A percentile compares a stretch with the other conserved stretches of the same genome.
Conservation (phyloP, 2,797 vertebrate genomes). For the Lerista edwardsae region DNA sequence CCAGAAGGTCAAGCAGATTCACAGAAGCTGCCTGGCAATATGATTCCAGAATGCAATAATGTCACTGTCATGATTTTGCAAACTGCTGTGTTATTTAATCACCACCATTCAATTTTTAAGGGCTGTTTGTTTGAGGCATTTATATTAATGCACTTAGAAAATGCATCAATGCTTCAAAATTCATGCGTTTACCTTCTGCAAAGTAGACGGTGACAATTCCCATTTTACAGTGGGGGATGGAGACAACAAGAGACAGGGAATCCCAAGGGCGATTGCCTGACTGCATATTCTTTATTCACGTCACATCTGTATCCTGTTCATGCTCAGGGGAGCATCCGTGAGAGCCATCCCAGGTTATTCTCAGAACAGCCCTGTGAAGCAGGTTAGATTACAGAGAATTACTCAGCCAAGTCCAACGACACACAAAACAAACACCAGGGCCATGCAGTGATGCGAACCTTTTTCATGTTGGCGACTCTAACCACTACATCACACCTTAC, state of each 20-base stretch:
- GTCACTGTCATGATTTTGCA: not conserved
- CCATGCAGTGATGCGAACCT: too few relatives aligned
- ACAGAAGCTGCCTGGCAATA: not conserved
- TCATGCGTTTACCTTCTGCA: slow-evolving; percentile 26
- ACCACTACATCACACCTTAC: too few relatives aligned
- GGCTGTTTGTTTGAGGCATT: slow-evolving; percentile 26
- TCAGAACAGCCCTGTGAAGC: not conserved
- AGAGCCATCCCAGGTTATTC: not conserved
- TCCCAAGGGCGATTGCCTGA: not conserved
- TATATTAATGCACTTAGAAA: slow-evolving; percentile 18
- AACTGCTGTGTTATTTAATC: slow-evolving; percentile 23
- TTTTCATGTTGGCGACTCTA: too few relatives aligned
- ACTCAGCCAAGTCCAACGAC: too few relatives aligned
- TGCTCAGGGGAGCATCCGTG: not conserved
- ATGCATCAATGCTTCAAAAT: slow-evolving; percentile 25
- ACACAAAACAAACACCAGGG: too few relatives aligned
- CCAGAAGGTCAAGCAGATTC: not conserved
- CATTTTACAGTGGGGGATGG: not conserved
- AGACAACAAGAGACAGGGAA: not conserved
- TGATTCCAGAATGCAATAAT: not conserved
- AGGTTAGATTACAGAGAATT: not conserved
- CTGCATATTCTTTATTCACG: not conserved
- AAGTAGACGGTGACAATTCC: not conserved
- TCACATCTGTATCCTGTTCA: not conserved
- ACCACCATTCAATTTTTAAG: slow-evolving; percentile 17